Evolutionary conservation across 2,113 vertebrate species (phyloP).

Genomic region (Ondatra zibethicus): DNA sequence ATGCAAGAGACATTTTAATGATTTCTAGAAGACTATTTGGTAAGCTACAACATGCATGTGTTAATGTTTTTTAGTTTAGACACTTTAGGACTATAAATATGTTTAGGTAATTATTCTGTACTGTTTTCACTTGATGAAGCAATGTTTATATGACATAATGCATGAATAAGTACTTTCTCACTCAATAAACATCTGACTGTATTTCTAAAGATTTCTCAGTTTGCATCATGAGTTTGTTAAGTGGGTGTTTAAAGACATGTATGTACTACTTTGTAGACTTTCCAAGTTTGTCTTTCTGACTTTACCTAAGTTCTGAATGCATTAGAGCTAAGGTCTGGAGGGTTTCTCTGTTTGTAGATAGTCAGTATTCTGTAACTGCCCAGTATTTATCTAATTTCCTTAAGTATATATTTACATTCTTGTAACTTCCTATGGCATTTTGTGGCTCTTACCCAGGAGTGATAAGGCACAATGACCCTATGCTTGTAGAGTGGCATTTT

Average conservation of each 20-base stretch:
- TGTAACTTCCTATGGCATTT: constrained; percentile 86
- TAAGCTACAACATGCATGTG: constrained; percentile 84
- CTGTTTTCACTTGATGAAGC: constrained; percentile 75
- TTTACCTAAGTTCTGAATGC: constrained; percentile 82
- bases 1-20: constrained; percentile 83
- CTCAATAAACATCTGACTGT: constrained; percentile 81
- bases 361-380: constrained; percentile 80
- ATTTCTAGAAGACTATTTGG: constrained; percentile 84
- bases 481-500: constrained; percentile 85
- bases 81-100: constrained; percentile 78
- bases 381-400: constrained; percentile 82
- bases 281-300: constrained; percentile 83
- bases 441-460: constrained; percentile 83
- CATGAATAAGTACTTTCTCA: constrained; percentile 86
- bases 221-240: constrained; percentile 83
- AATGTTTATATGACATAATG: constrained; percentile 79
- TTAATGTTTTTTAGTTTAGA: constrained; percentile 79
- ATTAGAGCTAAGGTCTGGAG: constrained; percentile 80
- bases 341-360: constrained; percentile 77
- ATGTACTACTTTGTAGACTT: constrained; percentile 85
- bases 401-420: constrained; percentile 84
- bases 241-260: constrained; percentile 80
- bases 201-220: constrained; percentile 82
- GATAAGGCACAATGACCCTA: constrained; percentile 84
- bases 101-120: constrained; percentile 67